Base-by-base conservation (phyloP, 2,888 invertebrate genomes). In the Cactoblastis cactorum region DNA sequence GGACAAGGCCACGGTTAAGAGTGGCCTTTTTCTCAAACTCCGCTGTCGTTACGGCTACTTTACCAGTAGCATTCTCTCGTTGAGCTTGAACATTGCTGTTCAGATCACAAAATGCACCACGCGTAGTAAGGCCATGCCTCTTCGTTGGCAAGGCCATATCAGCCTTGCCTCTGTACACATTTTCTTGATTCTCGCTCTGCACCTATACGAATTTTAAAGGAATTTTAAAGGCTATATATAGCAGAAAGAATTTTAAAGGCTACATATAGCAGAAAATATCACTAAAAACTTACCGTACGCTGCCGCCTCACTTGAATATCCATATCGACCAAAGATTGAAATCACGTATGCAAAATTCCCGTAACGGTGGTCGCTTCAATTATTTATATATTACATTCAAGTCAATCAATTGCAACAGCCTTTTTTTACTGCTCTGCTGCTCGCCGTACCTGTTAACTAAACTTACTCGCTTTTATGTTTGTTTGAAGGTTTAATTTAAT, bases 71-170 rank as follows among this genome's bases (percentile, higher is more conserved):
- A 2, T 75, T 58, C 15, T 81, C 80, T 3, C 80, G 75, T 54
- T 80, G 81, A 1, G 67, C 61, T 63, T 80, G 82, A 1, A 83
- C 72, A 62, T 90, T 90, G 1, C 78, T 74, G 54, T 80, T 84
- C 35, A 89, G 62, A 55, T 90, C 90, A 8, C 86, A 88, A 24
- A 90, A 67, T 35, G 81, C 86, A 12, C 88, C 87, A 14, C 89
- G 80, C 33, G 76, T 68, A 8, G 68, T 58, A 54, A 80, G 58
- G 3, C 81, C 84, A 57, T 72, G 76, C 9, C 75, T 77, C 55
- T 84, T 87, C 0, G 63, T 58, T 3, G 82, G 74, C 50, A 79
- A 48, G 11, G 58, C 60, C 45, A 69, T 58, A 55, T 73, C 77
- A 45, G 61, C 59, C 62, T 86, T 84, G 11, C 77, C 81, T 3